Evolutionary conservation across 1,140 invertebrate species (phyloP).

Genomic region (Drosophila gunungcola): DNA sequence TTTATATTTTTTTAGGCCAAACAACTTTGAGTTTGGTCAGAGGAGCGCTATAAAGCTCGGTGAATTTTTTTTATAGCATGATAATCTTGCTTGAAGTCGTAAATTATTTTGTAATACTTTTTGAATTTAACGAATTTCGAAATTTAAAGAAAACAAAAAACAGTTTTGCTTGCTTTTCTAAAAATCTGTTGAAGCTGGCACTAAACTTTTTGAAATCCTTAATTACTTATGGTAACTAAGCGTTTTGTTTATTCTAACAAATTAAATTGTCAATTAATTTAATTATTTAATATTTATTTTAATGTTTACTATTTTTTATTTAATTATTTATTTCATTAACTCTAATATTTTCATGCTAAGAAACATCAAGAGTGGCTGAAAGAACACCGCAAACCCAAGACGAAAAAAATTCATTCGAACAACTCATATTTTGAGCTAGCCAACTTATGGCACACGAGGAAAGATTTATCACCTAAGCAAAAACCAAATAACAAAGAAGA

Average conservation of each 20-base stretch:
- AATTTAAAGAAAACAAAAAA: not conserved
- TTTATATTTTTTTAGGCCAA: too few relatives aligned
- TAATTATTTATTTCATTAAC: not conserved
- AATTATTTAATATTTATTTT: too few relatives aligned
- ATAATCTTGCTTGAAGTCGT: slow-evolving; percentile 23
- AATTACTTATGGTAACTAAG: too few relatives aligned
- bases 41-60: too few relatives aligned
- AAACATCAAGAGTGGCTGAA: slow-evolving; percentile 83
- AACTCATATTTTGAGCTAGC: slow-evolving; percentile 53
- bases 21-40: too few relatives aligned
- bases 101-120: slow-evolving; percentile 12
- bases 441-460: slow-evolving; percentile 71
- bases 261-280: too few relatives aligned
- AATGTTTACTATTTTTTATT: not conserved
- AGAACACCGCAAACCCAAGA: slow-evolving; percentile 56
- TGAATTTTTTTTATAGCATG: slow-evolving; percentile 3
- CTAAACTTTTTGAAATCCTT: too few relatives aligned
- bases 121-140: slow-evolving; percentile 1
- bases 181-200: too few relatives aligned
- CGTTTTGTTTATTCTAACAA: too few relatives aligned
- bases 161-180: not conserved
- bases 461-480: slow-evolving; percentile 32
- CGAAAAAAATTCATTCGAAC: slow-evolving; percentile 36
- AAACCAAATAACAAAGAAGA: slow-evolving; percentile 68
- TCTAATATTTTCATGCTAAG: slow-evolving; percentile 25